Conservation (phyloP, 2,888 invertebrate genomes). For the Hypercompe scribonia region DNA sequence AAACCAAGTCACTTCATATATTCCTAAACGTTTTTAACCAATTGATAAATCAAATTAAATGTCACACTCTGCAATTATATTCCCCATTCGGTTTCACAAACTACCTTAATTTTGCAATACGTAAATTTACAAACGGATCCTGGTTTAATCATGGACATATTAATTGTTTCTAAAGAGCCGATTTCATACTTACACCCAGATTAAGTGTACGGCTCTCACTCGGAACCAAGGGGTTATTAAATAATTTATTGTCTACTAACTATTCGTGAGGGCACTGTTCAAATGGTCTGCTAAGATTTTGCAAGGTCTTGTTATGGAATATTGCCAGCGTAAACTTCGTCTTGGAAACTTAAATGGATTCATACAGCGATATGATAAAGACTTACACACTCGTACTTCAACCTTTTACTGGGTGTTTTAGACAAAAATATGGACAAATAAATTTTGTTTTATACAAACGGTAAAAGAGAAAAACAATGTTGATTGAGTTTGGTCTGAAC, state of each 20-base stretch:
- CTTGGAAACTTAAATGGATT: slow-evolving; percentile 74
- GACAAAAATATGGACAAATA: slow-evolving; percentile 34
- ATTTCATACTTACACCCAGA: slow-evolving; percentile 79
- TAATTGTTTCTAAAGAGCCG: slow-evolving; percentile 83
- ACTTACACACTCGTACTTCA: slow-evolving; percentile 57
- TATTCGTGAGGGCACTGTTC: slow-evolving; percentile 76
- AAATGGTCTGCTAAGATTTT: slow-evolving; percentile 76
- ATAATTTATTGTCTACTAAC: slow-evolving; percentile 84
- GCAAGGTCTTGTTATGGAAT: slow-evolving; percentile 74
- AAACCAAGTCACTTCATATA: slow-evolving; percentile 31
- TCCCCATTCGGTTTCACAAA: slow-evolving; percentile 14
- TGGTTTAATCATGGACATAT: slow-evolving; percentile 62
- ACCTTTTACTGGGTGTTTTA: slow-evolving; percentile 39
- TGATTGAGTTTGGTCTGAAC: slow-evolving; percentile 80
- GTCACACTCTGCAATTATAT: slow-evolving; percentile 1
- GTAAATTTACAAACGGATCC: slow-evolving; percentile 33
- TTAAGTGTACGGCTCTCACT: slow-evolving; percentile 78
- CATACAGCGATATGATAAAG: slow-evolving; percentile 61
- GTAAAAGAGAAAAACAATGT: slow-evolving; percentile 60
- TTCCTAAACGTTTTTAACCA: slow-evolving; percentile 6
- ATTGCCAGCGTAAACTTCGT: slow-evolving; percentile 73
- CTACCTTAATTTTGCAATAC: slow-evolving; percentile 28
- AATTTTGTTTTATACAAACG: slow-evolving; percentile 43
- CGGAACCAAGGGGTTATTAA: slow-evolving; percentile 79
- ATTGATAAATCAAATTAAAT: slow-evolving; percentile 1